These are phyloP conservation scores for Sialia sialis DNA, from an alignment of 2,113 vertebrate genomes.

Conservation along the genomic window DNA sequence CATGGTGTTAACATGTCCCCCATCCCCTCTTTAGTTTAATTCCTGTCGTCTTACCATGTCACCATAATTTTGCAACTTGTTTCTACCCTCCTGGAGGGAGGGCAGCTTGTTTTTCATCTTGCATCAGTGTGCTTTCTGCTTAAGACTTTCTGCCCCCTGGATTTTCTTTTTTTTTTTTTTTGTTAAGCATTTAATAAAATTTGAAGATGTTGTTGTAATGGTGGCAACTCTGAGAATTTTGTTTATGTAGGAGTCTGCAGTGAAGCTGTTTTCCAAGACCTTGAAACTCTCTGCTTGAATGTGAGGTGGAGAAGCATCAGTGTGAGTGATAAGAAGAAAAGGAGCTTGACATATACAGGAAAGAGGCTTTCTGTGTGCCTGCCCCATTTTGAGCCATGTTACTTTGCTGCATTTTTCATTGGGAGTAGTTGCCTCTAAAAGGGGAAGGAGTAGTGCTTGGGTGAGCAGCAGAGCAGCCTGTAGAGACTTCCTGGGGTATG, in stretches of 20 bases:
- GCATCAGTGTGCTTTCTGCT: conserved; percentile 33
- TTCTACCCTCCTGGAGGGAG: neutral
- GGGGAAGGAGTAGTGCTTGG: neutral
- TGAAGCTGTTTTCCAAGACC: neutral
- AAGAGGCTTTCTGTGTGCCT: neutral
- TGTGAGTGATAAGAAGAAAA: neutral
- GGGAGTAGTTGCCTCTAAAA: neutral
- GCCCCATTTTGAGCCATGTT: neutral
- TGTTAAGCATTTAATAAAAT: conserved; percentile 68
- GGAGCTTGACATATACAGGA: neutral
- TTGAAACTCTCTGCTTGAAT: neutral
- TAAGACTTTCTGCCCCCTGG: neutral
- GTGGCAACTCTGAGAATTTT: neutral
- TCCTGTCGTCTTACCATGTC: neutral
- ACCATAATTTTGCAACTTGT: neutral
- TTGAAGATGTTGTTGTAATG: conserved; percentile 8
- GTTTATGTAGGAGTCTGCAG: neutral
- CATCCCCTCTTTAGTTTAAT: neutral
- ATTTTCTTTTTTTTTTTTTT: neutral
- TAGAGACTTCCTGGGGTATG: neutral
- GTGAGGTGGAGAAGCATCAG: neutral
- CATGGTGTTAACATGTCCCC: neutral
- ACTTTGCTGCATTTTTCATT: neutral
- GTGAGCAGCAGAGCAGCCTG: neutral
- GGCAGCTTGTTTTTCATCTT: neutral